Conservation (phyloP, 2,888 invertebrate species). For the Baronia brevicornis region DNA sequence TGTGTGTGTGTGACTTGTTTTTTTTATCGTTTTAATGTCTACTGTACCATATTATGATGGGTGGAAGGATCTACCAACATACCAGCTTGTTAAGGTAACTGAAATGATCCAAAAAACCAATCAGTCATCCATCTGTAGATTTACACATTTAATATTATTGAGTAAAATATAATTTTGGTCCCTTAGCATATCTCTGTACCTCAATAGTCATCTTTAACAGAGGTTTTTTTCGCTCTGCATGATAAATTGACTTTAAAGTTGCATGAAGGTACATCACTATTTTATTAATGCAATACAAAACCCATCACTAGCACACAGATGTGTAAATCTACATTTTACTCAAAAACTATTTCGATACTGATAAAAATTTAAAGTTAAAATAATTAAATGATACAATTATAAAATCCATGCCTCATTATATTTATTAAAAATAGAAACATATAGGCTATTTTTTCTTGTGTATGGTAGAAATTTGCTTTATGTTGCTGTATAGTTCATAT, state of each 20-base stretch:
- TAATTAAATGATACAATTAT: constrained; percentile 23
- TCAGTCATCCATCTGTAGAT: constrained; percentile 60
- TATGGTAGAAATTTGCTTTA: constrained; percentile 40
- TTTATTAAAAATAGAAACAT: constrained; percentile 38
- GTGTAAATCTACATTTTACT: constrained; percentile 62
- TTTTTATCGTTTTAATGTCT: constrained; percentile 72
- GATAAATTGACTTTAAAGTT: constrained; percentile 19
- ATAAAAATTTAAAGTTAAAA: constrained; percentile 20
- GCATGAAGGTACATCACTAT: constrained; percentile 24
- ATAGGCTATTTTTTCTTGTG: constrained; percentile 45
- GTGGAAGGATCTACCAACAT: constrained; percentile 80
- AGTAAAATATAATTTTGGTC: too few relatives aligned
- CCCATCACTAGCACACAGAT: constrained; percentile 35
- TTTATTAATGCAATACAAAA: constrained; percentile 15
- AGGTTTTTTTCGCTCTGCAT: constrained; percentile 20
- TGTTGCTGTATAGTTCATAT: too few relatives aligned
- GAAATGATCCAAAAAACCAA: constrained; percentile 47
- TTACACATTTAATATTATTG: constrained; percentile 53
- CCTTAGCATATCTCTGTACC: constrained; percentile 10
- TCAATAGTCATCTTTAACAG: constrained; percentile 21
- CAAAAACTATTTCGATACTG: constrained; percentile 15
- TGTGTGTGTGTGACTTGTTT: constrained; percentile 71
- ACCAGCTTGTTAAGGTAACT: constrained; percentile 80
- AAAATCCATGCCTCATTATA: constrained; percentile 56
- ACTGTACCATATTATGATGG: constrained; percentile 70